Evolutionary conservation across 2,888 invertebrate species (phyloP).

Genomic region (Drosophila suboccidentalis): DNA sequence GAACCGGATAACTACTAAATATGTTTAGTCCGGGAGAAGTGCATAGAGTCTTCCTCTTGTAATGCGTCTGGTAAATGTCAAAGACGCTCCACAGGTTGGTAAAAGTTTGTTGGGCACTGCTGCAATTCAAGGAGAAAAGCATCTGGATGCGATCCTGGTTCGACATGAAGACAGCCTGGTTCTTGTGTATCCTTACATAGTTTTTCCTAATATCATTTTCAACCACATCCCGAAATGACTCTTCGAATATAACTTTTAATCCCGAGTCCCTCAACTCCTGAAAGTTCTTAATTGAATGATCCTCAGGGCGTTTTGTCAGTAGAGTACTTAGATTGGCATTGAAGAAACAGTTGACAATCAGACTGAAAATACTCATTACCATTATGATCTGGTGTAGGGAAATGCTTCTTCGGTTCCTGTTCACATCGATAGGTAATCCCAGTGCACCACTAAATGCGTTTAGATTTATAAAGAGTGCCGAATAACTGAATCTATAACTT

Average conservation of each 20-base stretch:
- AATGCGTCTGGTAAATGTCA: neutral
- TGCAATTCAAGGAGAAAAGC: neutral
- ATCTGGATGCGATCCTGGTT: neutral
- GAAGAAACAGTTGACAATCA: conserved; percentile 44
- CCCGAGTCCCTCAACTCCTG: conserved; percentile 32
- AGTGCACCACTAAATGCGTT: conserved; percentile 29
- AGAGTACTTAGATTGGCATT: conserved; percentile 51
- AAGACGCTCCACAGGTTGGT: neutral
- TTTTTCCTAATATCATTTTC: neutral
- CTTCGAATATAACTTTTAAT: conserved; percentile 6
- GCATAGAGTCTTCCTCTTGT: neutral
- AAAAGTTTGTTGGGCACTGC: neutral
- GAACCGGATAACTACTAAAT: neutral
- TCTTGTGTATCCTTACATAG: neutral
- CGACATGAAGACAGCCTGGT: neutral
- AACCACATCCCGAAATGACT: neutral
- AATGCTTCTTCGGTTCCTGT: conserved; percentile 5
- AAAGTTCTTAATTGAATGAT: conserved; percentile 10
- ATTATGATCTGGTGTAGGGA: conserved; percentile 43
- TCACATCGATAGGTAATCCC: conserved; percentile 29
- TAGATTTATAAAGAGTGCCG: conserved; percentile 28
- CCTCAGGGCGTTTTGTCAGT: conserved; percentile 29
- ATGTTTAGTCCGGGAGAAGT: neutral
- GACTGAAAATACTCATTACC: conserved; percentile 37
- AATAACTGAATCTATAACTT: conserved; percentile 8